Evolutionary conservation across 2,113 vertebrate species (phyloP).

Genomic region (Muntiacus muntjak): DNA sequence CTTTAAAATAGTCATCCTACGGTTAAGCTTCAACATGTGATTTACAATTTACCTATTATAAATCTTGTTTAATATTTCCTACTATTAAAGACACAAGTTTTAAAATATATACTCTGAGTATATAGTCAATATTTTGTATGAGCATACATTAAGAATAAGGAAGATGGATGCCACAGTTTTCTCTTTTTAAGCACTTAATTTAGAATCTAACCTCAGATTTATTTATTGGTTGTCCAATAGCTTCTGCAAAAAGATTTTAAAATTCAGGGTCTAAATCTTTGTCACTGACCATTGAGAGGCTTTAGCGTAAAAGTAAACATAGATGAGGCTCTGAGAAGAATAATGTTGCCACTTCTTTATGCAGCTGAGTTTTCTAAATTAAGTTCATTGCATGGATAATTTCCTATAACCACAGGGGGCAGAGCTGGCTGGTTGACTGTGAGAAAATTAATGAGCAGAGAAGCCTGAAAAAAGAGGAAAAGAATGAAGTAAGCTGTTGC

Average conservation of each 20-base stretch:
- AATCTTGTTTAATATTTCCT: background rate
- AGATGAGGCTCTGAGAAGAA: background rate
- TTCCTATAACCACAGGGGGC: conserved; percentile 44
- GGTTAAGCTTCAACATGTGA: background rate
- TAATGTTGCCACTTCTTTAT: background rate
- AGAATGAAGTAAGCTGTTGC: background rate
- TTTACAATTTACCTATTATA: background rate
- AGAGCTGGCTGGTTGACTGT: background rate
- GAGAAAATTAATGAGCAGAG: conserved; percentile 42
- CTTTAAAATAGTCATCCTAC: background rate
- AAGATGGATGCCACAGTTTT: background rate
- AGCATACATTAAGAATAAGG: background rate
- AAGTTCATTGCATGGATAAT: conserved; percentile 52
- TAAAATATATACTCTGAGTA: background rate
- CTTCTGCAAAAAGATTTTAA: conserved; percentile 3
- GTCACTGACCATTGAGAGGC: background rate
- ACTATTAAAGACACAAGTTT: background rate
- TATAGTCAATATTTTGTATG: background rate
- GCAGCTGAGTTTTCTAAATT: conserved; percentile 52
- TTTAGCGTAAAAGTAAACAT: background rate
- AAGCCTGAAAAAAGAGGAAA: background rate
- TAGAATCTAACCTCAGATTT: background rate
- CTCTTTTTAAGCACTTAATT: background rate
- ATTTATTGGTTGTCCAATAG: background rate
- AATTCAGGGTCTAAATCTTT: background rate